These are phyloP conservation scores for Reinhardtius hippoglossoides DNA, from an alignment of 2,113 vertebrate species.

Conservation along the genomic window DNA sequence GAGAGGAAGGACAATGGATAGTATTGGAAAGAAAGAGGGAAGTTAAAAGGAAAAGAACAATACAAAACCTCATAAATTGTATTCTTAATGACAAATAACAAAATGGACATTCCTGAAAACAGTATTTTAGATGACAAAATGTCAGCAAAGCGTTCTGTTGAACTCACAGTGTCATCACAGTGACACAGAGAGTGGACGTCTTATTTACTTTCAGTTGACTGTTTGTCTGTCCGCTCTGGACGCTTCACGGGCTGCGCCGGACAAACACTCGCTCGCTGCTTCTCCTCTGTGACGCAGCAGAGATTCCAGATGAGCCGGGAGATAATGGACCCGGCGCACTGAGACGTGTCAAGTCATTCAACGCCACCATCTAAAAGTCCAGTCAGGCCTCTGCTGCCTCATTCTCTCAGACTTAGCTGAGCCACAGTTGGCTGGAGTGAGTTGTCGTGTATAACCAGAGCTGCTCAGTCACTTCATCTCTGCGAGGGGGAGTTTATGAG, in stretches of 20 bases:
- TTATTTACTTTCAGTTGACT: slow-evolving; percentile 55
- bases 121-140: slow-evolving; percentile 33
- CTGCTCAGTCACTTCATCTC: slow-evolving; percentile 16
- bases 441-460: slow-evolving; percentile 21
- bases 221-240: slow-evolving; percentile 21
- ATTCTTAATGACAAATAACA: neutral
- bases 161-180: slow-evolving; percentile 24
- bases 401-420: slow-evolving; percentile 34
- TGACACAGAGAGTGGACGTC: slow-evolving; percentile 44
- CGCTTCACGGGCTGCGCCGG: neutral
- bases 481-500: neutral
- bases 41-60: neutral
- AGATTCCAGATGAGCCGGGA: slow-evolving; percentile 33
- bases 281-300: slow-evolving; percentile 35
- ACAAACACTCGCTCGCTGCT: neutral
- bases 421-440: slow-evolving; percentile 19
- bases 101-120: slow-evolving; percentile 12
- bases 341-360: slow-evolving; percentile 44
- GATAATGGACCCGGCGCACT: slow-evolving; percentile 32
- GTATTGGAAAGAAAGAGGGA: no score
- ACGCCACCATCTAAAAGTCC: slow-evolving; percentile 22
- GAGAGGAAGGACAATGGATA: neutral
- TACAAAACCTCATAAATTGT: slow-evolving; percentile 12
- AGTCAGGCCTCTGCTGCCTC: slow-evolving; percentile 46
- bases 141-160: slow-evolving; percentile 19